A percentile compares a stretch with the other conserved stretches of the same genome.
Evolutionary conservation across 2,888 invertebrate genomes (phyloP).

Genomic region (Artemia sinica): DNA sequence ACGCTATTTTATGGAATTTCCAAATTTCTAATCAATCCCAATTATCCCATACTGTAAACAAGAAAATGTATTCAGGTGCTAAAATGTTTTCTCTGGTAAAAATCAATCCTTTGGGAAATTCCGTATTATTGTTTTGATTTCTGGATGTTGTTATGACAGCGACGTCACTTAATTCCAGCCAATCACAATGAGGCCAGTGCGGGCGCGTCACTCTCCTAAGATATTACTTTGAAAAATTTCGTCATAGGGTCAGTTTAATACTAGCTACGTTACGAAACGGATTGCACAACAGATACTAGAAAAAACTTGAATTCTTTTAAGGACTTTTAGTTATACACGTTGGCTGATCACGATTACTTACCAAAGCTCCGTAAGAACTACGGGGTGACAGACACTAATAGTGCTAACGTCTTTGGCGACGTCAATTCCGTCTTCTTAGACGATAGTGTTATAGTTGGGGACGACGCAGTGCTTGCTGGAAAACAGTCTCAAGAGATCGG

Average conservation of each 20-base stretch:
- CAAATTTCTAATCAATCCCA: too few relatives aligned
- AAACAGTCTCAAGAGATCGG: not conserved
- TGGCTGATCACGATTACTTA: conserved; percentile 12
- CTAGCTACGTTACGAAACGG: not conserved
- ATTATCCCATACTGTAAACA: too few relatives aligned
- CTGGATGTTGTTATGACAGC: too few relatives aligned
- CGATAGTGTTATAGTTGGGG: conserved; percentile 2
- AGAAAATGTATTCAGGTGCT: too few relatives aligned
- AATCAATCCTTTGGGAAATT: too few relatives aligned
- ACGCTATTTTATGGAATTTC: too few relatives aligned
- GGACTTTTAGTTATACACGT: not conserved
- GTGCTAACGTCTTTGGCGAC: not conserved
- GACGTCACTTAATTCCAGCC: too few relatives aligned
- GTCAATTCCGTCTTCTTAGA: not conserved
- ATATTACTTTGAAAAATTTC: not conserved
- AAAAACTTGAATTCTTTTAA: not conserved
- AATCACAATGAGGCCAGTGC: too few relatives aligned
- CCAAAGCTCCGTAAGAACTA: conserved; percentile 2
- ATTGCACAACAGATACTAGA: not conserved
- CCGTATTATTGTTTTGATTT: too few relatives aligned
- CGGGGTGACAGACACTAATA: not conserved
- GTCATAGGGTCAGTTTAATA: not conserved
- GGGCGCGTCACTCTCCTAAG: too few relatives aligned
- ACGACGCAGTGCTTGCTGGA: conserved; percentile 5
- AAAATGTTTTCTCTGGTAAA: too few relatives aligned